Evolutionary conservation across 2,113 vertebrate genomes (phyloP).

Genomic region (Erinaceus europaeus): DNA sequence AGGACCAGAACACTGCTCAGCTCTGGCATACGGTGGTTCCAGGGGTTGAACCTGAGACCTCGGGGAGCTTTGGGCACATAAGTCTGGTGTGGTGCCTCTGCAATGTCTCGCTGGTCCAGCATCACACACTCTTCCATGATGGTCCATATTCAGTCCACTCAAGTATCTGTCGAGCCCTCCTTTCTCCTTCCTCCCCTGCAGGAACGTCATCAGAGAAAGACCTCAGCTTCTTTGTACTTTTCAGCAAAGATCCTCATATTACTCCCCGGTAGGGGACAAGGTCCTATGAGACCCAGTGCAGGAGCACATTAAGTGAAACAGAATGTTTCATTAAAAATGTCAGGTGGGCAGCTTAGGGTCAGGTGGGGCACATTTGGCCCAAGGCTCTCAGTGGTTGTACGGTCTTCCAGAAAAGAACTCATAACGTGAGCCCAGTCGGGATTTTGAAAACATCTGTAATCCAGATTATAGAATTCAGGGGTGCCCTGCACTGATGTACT

Average conservation of each 20-base stretch:
- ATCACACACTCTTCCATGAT: no score
- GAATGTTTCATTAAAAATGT: constrained; percentile 51
- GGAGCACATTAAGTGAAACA: constrained; percentile 47
- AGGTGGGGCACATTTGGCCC: not conserved
- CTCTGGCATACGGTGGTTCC: no score
- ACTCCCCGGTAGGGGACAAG: not conserved
- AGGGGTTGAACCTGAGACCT: no score
- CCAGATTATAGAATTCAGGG: not conserved
- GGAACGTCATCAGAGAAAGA: not conserved
- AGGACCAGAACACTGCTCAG: no score
- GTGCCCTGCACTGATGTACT: not conserved
- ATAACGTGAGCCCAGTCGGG: not conserved
- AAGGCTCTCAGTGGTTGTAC: not conserved
- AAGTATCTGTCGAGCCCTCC: not conserved
- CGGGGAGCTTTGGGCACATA: no score
- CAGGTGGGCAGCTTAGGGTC: constrained; percentile 16
- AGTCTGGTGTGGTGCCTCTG: no score
- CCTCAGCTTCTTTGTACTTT: not conserved
- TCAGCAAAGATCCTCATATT: not conserved
- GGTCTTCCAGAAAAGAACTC: not conserved
- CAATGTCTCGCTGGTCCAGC: no score
- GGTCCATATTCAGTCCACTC: no score
- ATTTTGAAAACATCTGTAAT: not conserved
- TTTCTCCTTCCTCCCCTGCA: not conserved
- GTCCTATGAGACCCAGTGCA: not conserved